Evolutionary conservation across 2,113 vertebrate genomes (phyloP), one percentile per base, ranked within the genome.

Genomic region (Cepphus grylle): DNA sequence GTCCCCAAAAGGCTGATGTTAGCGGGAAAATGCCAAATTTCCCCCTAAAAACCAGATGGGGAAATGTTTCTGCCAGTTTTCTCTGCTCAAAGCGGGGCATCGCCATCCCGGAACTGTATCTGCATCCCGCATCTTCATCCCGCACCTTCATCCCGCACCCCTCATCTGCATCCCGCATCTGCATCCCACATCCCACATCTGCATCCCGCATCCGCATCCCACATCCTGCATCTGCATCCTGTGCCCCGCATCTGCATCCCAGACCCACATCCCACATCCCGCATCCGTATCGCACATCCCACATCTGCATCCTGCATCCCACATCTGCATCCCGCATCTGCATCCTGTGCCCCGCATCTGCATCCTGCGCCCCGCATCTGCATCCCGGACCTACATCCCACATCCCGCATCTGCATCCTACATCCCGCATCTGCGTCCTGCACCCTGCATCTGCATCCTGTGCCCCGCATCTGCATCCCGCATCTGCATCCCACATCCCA

Each of bases 91-190:
- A 25, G 11, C 7, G 45, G 8, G 27, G n/a, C 29, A 15, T 19
- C 15, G 4, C 26, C 45, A 13, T 26, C 58, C 67, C 18, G 58
- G 62, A 66, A 36, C 43, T 42, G 27, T 50, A 26, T 0, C 82
- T 20, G 30, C 38, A 11, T 2, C 66, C 15, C 71, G 6, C 11
- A 17, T 5, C 43, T 58, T 42, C 32, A 32, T 2, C 72, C 18
- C 22, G 30, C 21, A 30, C n/a, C 26, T 2, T 2, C 23, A n/a
- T 0, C 42, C 19, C 15, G 15, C 10, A 15, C 6, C 27, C 63
- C 30, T 20, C 11, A 32, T 19, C 63, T 53, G 50, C 50, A 52
- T 25, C 25, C 50, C 5, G 40, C 40, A 40, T 1, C 36, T 15
- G 36, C 50, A 52, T 17, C 23, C 23, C 1, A 5, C 8, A 40